Base-by-base conservation (phyloP, 2,113 vertebrate genomes). In the Perca schrenkii region DNA sequence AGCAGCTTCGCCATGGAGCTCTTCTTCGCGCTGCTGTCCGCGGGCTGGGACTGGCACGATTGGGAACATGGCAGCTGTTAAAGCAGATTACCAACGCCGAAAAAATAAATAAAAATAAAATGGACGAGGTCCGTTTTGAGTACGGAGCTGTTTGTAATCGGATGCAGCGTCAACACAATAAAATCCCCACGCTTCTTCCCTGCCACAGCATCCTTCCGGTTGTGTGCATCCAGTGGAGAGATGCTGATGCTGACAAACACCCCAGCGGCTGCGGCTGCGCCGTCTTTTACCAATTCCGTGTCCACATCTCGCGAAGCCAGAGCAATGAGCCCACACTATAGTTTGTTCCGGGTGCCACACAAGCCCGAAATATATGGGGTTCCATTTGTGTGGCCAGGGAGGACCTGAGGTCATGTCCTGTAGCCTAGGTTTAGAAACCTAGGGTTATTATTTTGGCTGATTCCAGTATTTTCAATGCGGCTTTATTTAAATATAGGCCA, bases 1-100 rank as follows among this genome's bases (percentile, higher is more conserved):
- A 97, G 95, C 90, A 99, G 92, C 89, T 96, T 96, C 43, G 97
- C 97, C 81, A 97, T 91, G 76, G 97, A 97, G 94, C 96, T 97
- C 80, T 89, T 89, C 40, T 89, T 93, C 3, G 52, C 73, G 19
- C 89, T 78, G 79, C 92, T 68, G n/a, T 90, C 92, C 31, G 80
- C 88, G 0, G 90, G 74, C 50, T 95, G 94, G 10, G 91, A 88
- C 68, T 57, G 53, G 57, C 95, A 96, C 34, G 92, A 95, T 1
- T 1, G 94, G 93, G 62, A 95, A 93, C 95, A 96, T 96, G 50
- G 57, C 84, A 66, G 58, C 31, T 34, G 11, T 0, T 17, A 1
- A 56, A 62, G 40, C 14, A 16, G 2, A 11, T 11, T 13, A 21
- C 25, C 17, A 16, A 52, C 3, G 2, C 19, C 31, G 8, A 77